phyloP scores from a whole-genome alignment of 2,888 invertebrate species.

The Hypsopygia costalis region DNA sequence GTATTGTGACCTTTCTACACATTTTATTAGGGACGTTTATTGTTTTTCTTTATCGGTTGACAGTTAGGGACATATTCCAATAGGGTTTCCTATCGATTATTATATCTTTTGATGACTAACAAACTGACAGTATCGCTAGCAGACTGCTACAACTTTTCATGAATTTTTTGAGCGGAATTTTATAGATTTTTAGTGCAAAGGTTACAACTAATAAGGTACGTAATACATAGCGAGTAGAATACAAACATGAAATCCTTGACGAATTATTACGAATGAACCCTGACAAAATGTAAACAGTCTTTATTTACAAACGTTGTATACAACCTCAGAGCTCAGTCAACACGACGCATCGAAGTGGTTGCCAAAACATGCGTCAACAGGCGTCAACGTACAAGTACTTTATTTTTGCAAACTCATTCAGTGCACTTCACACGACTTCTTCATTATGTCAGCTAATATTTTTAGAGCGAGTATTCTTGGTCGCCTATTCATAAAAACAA shows the following conservation, averaged over 20 bases:
- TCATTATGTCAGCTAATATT: slow-evolving; percentile 26
- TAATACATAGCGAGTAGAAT: too few species aligned
- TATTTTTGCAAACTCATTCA: slow-evolving; percentile 16
- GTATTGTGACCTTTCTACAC: not conserved
- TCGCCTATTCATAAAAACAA: slow-evolving; percentile 39
- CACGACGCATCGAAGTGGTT: not conserved
- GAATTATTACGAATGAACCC: too few species aligned
- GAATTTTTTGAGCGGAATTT: too few species aligned
- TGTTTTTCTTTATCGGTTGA: not conserved
- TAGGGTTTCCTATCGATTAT: not conserved
- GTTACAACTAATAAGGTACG: too few species aligned
- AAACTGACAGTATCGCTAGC: too few species aligned
- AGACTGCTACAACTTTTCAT: too few species aligned
- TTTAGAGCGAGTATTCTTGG: slow-evolving; percentile 36
- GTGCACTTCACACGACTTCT: slow-evolving; percentile 14
- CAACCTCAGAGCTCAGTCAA: slow-evolving; percentile 2
- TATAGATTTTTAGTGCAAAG: too few species aligned
- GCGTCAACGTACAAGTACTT: slow-evolving; percentile 10
- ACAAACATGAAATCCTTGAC: not conserved
- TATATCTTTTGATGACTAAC: too few species aligned
- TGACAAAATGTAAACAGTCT: not conserved
- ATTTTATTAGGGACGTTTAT: not conserved
- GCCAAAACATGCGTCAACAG: slow-evolving; percentile 17
- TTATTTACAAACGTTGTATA: not conserved
- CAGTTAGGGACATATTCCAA: not conserved